phyloP scores from a whole-genome alignment of 2,888 invertebrate species.

The Cantharis flavilabris region DNA sequence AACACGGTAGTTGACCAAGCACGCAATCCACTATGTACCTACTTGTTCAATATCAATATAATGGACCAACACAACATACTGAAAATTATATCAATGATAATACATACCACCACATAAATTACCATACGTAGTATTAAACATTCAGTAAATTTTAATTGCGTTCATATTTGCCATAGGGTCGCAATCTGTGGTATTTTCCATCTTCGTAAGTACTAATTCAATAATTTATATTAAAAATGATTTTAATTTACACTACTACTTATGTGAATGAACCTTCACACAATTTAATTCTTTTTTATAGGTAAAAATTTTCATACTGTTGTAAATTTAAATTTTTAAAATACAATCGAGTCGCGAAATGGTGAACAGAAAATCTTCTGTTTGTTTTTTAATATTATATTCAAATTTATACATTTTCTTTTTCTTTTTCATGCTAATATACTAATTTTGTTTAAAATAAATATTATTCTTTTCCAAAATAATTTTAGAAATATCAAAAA shows the following conservation, averaged over 20 bases:
- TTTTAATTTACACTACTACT: not conserved
- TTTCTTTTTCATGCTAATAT: too few species aligned
- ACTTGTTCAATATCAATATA: constrained; percentile 15
- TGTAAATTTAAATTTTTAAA: too few species aligned
- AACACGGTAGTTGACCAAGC: constrained; percentile 28
- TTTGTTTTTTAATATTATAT: too few species aligned
- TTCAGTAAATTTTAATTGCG: not conserved
- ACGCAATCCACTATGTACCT: constrained; percentile 27
- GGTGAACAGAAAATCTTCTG: too few species aligned
- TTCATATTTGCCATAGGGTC: not conserved
- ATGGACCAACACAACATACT: constrained; percentile 8
- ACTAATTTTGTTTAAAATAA: too few species aligned
- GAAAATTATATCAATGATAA: not conserved
- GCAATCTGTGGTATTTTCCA: not conserved
- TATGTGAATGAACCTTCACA: too few species aligned
- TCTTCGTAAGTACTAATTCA: not conserved
- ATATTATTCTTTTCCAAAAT: too few species aligned
- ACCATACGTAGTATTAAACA: not conserved
- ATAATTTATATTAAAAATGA: not conserved
- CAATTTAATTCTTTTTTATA: not conserved
- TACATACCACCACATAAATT: not conserved
- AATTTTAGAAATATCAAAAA: too few species aligned
- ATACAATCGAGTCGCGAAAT: too few species aligned
- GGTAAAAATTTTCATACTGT: not conserved
- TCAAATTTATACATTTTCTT: too few species aligned